phyloP scores from a whole-genome alignment of 2,888 invertebrate species.

The Mythimna vitellina region DNA sequence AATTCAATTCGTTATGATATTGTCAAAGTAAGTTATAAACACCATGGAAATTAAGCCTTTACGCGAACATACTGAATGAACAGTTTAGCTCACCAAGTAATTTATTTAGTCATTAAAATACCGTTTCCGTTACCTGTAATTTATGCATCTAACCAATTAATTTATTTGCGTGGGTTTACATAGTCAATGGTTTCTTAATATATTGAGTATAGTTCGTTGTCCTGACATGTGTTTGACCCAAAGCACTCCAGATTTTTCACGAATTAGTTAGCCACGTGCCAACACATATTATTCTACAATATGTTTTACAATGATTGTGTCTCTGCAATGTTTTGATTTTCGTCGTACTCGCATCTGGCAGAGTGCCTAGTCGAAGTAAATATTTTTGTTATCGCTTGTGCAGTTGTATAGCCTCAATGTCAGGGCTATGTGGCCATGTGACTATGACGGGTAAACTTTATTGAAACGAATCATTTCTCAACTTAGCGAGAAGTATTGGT shows the following conservation, averaged over 20 bases:
- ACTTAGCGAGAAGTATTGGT: slow-evolving; percentile 52
- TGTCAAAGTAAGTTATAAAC: neutral
- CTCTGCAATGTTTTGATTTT: slow-evolving; percentile 39
- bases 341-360: slow-evolving; percentile 63
- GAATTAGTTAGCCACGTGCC: slow-evolving; percentile 5
- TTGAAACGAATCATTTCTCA: slow-evolving; percentile 55
- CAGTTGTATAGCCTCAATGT: slow-evolving; percentile 64
- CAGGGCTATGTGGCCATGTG: slow-evolving; percentile 60
- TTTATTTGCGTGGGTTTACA: slow-evolving; percentile 16
- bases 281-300: neutral
- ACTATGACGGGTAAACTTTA: slow-evolving; percentile 35
- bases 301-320: slow-evolving; percentile 28
- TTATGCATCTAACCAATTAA: slow-evolving; percentile 6
- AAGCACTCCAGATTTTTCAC: slow-evolving; percentile 27
- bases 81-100: neutral
- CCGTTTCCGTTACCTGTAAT: slow-evolving; percentile 12
- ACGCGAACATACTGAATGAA: neutral
- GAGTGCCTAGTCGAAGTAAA: slow-evolving; percentile 66
- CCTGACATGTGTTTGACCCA: slow-evolving; percentile 28
- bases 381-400: slow-evolving; percentile 62
- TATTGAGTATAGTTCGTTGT: slow-evolving; percentile 10
- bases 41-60: neutral
- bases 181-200: slow-evolving; percentile 5
- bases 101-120: slow-evolving; percentile 14
- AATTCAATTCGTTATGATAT: slow-evolving; percentile 2